A percentile compares a stretch with the other conserved stretches of the same genome.
Conservation (phyloP, 2,797 vertebrate species). For the Alosa sapidissima region DNA sequence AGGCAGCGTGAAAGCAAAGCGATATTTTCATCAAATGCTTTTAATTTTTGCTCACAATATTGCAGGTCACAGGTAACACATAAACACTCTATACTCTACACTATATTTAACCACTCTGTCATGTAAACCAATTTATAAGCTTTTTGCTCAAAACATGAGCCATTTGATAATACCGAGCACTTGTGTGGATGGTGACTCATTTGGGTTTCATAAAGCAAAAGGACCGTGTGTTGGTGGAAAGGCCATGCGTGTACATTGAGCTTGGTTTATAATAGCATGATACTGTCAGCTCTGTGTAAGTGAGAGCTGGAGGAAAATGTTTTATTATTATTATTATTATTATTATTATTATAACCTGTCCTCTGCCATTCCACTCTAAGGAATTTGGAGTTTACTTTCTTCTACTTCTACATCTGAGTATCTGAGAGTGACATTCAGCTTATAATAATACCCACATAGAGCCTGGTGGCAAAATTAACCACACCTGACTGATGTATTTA, state of each 20-base stretch:
- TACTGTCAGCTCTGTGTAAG: not conserved
- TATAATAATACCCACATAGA: not conserved
- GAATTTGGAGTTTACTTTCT: not conserved
- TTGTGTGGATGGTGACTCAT: too few species aligned
- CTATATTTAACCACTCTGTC: not conserved
- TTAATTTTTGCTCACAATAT: not conserved
- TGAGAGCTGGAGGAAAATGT: not conserved
- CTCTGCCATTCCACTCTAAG: not conserved
- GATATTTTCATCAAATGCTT: not conserved
- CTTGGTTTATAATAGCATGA: not conserved
- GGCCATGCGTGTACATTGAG: not conserved
- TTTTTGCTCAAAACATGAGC: not conserved
- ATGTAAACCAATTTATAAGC: not conserved
- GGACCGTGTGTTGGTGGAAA: not conserved
- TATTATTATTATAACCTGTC: not conserved
- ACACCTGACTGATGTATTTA: not conserved
- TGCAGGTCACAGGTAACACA: not conserved
- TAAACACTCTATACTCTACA: too few species aligned
- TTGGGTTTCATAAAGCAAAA: too few species aligned
- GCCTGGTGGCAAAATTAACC: too few species aligned
- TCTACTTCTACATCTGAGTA: not conserved
- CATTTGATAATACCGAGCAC: not conserved
- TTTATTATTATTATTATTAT: not conserved
- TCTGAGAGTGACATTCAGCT: not conserved
- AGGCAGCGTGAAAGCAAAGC: not conserved